Evolutionary conservation across 2,797 vertebrate genomes (phyloP), one percentile per base, ranked within the genome.

Genomic region (Florisuga fusca): DNA sequence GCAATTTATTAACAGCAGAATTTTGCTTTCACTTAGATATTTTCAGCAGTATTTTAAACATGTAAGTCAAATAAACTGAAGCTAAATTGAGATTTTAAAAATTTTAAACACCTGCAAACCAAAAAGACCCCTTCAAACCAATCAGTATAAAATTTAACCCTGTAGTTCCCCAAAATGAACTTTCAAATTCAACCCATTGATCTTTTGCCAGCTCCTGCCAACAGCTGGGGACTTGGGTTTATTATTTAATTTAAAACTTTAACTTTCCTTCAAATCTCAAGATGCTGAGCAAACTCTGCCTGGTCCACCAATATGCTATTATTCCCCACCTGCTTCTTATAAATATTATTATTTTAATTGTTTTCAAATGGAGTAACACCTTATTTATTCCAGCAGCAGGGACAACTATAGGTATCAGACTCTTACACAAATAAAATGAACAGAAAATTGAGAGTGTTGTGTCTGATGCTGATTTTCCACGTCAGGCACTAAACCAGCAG

Each of bases 351-450:
- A n/a, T 23, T 57, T 58, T 41, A 73, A 17, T 26, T 73, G 29
- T 66, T 79, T 75, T 79, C 34, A 73, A 73, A 62, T 8, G 59
- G 45, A 75, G 16, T 34, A 69, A 34, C 3, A 43, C 0, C 1
- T 38, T 64, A 34, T 33, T 88, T 57, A 84, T 66, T 73, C 55
- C 74, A 94, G 63, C 67, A 92, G 78, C 74, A 83, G 31, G 34
- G 18, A 27, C 31, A 84, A 14, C 14, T 31, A 9, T 0, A 71
- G 18, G 4, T 31, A 38, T 8, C 29, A 62, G 50, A 48, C 59
- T 85, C 72, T 66, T 63, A 58, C 23, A 38, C 4, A 4, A 22
- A 38, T 26, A 13, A 25, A 78, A 43, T 8, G 20, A 63, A 11
- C 2, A 46, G n/a, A 38, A 45, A 10, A 48, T 33, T 67, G 3